Percentiles rank a stretch among this genome's conserved stretches.
Evolutionary conservation across 2,113 vertebrate species (phyloP).

Genomic region (Eolophus roseicapilla): DNA sequence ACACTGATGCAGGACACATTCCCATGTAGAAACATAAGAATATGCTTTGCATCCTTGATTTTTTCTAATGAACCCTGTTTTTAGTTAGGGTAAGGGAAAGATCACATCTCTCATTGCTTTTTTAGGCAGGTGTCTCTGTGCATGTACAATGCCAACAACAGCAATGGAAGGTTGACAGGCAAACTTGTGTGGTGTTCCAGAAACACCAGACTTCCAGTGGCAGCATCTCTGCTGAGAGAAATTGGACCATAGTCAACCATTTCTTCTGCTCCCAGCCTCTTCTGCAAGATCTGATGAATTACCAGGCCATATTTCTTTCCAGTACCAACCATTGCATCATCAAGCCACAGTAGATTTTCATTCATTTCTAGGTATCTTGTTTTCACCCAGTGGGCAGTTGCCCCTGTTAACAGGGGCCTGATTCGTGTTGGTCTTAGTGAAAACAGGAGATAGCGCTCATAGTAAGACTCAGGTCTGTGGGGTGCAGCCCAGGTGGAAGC

Average conservation of each 20-base stretch:
- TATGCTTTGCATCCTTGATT: not conserved
- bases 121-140: not conserved
- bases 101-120: not conserved
- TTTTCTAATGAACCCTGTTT: not conserved
- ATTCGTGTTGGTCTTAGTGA: not conserved
- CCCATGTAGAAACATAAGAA: not conserved
- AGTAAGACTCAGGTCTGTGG: not conserved
- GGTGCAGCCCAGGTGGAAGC: not conserved
- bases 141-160: not conserved
- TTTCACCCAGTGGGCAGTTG: not conserved
- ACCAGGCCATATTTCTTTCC: not conserved
- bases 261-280: not conserved
- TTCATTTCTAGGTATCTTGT: not conserved
- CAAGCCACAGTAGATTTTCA: not conserved
- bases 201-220: not conserved
- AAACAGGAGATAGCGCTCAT: not conserved
- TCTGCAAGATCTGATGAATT: not conserved
- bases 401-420: not conserved
- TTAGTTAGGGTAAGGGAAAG: not conserved
- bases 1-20: not conserved
- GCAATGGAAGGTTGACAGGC: not conserved
- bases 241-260: not conserved
- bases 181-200: not conserved
- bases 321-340: not conserved
- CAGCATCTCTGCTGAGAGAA: not conserved